phyloP scores from a whole-genome alignment of 2,888 invertebrate species.

The Amphimallon solstitiale region DNA sequence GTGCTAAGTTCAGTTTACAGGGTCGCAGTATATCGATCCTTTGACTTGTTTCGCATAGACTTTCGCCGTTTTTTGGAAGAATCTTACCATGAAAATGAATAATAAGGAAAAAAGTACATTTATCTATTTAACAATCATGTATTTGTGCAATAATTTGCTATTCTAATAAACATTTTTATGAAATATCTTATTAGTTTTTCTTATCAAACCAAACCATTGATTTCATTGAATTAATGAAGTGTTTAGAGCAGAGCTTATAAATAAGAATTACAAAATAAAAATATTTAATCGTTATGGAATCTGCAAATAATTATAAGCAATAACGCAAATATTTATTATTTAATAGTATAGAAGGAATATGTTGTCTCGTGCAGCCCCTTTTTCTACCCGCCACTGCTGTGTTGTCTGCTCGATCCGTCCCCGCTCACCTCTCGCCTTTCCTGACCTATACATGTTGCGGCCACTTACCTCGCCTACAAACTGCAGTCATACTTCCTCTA shows the following conservation, averaged over 20 bases:
- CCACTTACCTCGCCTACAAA: no score
- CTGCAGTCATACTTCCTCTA: no score
- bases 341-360: not conserved
- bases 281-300: no score
- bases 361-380: not conserved
- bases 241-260: no score
- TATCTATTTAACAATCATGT: conserved; percentile 56
- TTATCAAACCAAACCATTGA: no score
- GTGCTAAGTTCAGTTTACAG: conserved; percentile 19
- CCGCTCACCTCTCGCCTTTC: no score
- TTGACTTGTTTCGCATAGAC: conserved; percentile 24
- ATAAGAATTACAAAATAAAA: no score
- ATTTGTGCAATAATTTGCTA: conserved; percentile 59
- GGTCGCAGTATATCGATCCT: not conserved
- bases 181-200: conserved; percentile 44
- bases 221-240: no score
- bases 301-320: not conserved
- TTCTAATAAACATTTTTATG: conserved; percentile 56
- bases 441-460: no score
- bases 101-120: conserved; percentile 44
- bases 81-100: conserved; percentile 19
- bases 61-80: conserved; percentile 24
- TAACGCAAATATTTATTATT: not conserved
- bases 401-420: no score
- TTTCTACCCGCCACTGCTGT: no score